Base-by-base conservation (phyloP, 2,797 vertebrate species). In the Lepilemur ruficaudatus region DNA sequence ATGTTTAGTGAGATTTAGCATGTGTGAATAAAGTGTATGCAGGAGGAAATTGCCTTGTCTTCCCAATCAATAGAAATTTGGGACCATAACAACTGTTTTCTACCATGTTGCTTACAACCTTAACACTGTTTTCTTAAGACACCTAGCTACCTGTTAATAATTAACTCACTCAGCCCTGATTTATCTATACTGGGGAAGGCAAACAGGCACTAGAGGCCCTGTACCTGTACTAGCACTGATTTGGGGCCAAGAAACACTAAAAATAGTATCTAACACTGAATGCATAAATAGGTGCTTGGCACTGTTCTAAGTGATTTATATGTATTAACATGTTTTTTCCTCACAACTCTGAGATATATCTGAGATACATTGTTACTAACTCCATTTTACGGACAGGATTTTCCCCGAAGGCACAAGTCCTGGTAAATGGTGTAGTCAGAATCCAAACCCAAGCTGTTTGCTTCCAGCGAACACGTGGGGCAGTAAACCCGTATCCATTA, bases 11-110 rank as follows among this genome's bases (percentile, higher is more conserved):
- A 97, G 89, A 91, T 61, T 69, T 79, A 86, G 95, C 96, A 95
- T 94, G 75, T 89, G 55, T 87, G 87, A 97, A 96, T 97, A 97
- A 97, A 95, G 59, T 72, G 4, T 93, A 50, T 78, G 46, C 93
- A 78, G 95, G 95, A 95, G 69, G 95, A 97, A 96, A 85, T 25
- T 65, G 93, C 86, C 35, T 94, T 28, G 35, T 86, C 87, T 96
- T 96, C 91, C 95, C 91, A 78, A 1, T 97, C 55, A 55, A 1
- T 95, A 95, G 89, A 65, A 95, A 81, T 28, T n/a, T 69, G 50
- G 79, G 55, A n/a, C 28, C 6, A 0, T 80, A 89, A 38, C 13
- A 50, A 1, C 55, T 50, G 38, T 92, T 94, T 95, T 61, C 23
- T 81, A 46, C 48, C 32, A n/a, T 46, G 35, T 84, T 63, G 18